Percentiles rank a stretch among this genome's conserved stretches.
Evolutionary conservation across 2,113 vertebrate species (phyloP).

Genomic region (Gymnocephalus cernua): DNA sequence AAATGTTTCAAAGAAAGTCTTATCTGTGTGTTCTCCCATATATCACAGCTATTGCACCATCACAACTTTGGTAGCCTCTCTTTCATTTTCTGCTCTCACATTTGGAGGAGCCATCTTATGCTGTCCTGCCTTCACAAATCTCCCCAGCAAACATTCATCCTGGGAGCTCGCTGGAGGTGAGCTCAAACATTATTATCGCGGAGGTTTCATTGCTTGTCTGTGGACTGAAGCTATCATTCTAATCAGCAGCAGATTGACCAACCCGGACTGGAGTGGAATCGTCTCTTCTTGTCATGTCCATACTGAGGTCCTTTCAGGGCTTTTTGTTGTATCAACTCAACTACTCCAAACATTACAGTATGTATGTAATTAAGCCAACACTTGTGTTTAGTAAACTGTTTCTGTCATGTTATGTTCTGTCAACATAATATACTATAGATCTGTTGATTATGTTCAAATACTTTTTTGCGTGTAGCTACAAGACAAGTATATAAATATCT

Average conservation of each 20-base stretch:
- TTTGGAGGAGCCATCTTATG: slow-evolving; percentile 24
- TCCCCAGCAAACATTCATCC: slow-evolving; percentile 41
- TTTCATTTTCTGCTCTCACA: slow-evolving; percentile 24
- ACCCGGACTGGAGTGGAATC: background rate
- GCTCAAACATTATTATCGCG: slow-evolving; percentile 39
- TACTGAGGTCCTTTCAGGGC: background rate
- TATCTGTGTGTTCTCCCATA: slow-evolving; percentile 34
- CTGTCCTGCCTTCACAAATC: slow-evolving; percentile 29
- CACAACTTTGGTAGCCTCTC: background rate
- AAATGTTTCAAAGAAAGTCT: background rate
- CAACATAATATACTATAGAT: background rate
- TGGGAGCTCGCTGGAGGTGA: slow-evolving; percentile 20
- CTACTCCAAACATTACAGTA: background rate
- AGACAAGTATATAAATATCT: background rate
- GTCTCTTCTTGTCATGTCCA: background rate
- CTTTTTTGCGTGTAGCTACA: background rate
- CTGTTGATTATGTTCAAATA: background rate
- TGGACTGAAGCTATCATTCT: slow-evolving; percentile 12
- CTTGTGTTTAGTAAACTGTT: background rate
- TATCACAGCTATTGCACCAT: slow-evolving; percentile 53
- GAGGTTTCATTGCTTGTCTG: slow-evolving; percentile 21
- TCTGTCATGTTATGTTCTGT: background rate
- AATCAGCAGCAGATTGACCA: background rate
- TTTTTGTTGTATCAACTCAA: background rate
- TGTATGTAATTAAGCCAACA: background rate